These are phyloP conservation scores for Cantharis flavilabris DNA, from an alignment of 2,888 invertebrate genomes.

Conservation along the genomic window DNA sequence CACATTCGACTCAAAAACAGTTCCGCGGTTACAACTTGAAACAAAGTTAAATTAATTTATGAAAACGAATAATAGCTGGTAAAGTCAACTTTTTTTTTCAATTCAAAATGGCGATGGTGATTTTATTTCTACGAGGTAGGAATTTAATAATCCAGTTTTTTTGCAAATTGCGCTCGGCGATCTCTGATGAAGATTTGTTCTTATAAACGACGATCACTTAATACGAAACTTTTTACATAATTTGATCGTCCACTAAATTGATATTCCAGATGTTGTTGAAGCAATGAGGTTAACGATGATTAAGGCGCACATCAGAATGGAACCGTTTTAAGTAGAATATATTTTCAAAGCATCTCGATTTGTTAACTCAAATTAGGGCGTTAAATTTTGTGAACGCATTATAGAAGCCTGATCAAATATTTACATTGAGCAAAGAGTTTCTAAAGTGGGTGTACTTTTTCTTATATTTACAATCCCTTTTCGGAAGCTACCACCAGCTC, in stretches of 20 bases:
- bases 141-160: background rate
- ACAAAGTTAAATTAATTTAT: background rate
- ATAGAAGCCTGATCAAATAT: background rate
- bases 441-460: conserved; percentile 5
- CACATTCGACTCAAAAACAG: background rate
- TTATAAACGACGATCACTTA: background rate
- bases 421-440: background rate
- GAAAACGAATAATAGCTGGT: background rate
- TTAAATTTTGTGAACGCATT: background rate
- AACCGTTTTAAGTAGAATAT: background rate
- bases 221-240: background rate
- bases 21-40: background rate
- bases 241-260: background rate
- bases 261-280: background rate
- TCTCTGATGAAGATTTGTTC: background rate
- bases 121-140: background rate
- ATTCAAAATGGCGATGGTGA: background rate
- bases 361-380: background rate
- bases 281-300: background rate
- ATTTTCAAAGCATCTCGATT: background rate
- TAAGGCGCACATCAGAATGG: background rate
- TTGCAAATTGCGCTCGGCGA: background rate
- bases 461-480: background rate
- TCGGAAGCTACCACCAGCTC: background rate
- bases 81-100: background rate